Conservation (phyloP, 1,140 invertebrate species). For the Colletes latitarsis region DNA sequence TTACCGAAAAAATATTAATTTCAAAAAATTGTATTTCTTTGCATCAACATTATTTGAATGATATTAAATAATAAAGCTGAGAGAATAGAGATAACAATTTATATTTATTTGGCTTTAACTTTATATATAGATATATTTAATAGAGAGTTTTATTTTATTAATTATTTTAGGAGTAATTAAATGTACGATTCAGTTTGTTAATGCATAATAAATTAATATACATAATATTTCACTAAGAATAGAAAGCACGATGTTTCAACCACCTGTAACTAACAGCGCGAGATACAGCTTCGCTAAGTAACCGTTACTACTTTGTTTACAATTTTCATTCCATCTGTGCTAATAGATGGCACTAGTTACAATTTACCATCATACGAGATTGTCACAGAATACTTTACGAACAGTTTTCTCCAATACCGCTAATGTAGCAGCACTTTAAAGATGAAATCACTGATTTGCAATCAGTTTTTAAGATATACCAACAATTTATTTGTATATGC, state of each 20-base stretch:
- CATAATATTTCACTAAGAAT: background rate
- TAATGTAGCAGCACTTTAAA: background rate
- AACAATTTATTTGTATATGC: too few species aligned
- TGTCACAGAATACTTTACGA: background rate
- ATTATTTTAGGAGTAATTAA: background rate
- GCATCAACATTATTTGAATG: background rate
- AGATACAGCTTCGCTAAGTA: background rate
- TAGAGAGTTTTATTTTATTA: background rate
- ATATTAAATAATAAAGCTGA: background rate
- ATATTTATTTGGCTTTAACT: background rate
- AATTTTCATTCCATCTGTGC: slow-evolving; percentile 1
- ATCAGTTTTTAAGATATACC: too few species aligned
- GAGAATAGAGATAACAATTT: background rate
- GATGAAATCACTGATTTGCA: too few species aligned
- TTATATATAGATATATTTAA: background rate
- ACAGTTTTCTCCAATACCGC: background rate
- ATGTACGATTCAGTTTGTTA: background rate
- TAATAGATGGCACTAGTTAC: slow-evolving; percentile 25
- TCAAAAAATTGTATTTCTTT: background rate
- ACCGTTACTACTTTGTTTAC: slow-evolving; percentile 20
- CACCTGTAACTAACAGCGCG: slow-evolving; percentile 30
- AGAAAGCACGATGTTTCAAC: background rate
- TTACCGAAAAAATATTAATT: background rate
- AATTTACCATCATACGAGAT: background rate
- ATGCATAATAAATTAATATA: background rate